phyloP scores from a whole-genome alignment of 2,888 invertebrate species.

The Nemotelus nigrinus region DNA sequence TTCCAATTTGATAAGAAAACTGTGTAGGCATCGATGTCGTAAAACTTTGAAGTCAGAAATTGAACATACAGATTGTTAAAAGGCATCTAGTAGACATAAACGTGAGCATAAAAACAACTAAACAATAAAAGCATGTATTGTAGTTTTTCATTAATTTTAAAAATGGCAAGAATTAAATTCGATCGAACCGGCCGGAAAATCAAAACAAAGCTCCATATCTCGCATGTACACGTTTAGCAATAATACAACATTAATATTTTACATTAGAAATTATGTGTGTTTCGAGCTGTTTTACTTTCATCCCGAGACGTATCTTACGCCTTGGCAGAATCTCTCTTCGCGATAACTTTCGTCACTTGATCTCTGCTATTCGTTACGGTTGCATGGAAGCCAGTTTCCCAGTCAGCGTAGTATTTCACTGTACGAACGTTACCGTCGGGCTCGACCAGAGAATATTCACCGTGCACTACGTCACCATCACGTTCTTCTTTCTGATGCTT shows the following conservation, averaged over 20 bases:
- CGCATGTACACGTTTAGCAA: slow-evolving; percentile 27
- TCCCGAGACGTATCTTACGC: slow-evolving; percentile 16
- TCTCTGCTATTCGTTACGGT: slow-evolving; percentile 75
- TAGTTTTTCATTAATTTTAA: slow-evolving; percentile 1
- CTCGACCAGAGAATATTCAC: slow-evolving; percentile 76
- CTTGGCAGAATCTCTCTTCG: slow-evolving; percentile 57
- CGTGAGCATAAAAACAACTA: neutral
- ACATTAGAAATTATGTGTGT: slow-evolving; percentile 20
- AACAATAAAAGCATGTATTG: neutral
- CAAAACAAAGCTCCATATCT: slow-evolving; percentile 15
- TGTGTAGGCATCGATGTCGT: too few relatives aligned
- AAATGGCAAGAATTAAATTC: slow-evolving; percentile 36
- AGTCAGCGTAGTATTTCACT: slow-evolving; percentile 79
- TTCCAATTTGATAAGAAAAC: too few relatives aligned
- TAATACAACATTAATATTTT: slow-evolving; percentile 38
- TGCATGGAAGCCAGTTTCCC: slow-evolving; percentile 82
- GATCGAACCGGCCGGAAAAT: neutral
- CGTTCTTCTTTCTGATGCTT: slow-evolving; percentile 79
- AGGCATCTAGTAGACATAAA: too few relatives aligned
- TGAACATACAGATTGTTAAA: too few relatives aligned
- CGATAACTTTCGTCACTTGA: slow-evolving; percentile 61
- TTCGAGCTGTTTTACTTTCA: neutral
- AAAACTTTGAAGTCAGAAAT: too few relatives aligned
- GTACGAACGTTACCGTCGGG: slow-evolving; percentile 80
- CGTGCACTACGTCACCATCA: slow-evolving; percentile 78